phyloP scores from a whole-genome alignment of 2,113 vertebrate genomes.

The Prinia subflava region DNA sequence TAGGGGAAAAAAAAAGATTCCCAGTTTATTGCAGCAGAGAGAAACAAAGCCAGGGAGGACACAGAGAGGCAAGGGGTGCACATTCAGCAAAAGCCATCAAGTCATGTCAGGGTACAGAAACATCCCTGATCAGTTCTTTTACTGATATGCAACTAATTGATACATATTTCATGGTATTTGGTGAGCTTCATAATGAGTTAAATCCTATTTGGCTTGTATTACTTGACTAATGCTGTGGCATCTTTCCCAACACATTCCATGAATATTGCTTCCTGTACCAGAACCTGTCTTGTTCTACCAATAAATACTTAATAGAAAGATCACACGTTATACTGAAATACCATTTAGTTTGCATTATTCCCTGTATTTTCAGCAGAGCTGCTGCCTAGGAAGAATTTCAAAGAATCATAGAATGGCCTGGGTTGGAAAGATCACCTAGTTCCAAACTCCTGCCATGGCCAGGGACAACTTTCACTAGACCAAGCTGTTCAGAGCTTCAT shows the following conservation, averaged over 20 bases:
- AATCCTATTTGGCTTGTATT: neutral
- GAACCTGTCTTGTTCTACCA: neutral
- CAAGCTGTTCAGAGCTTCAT: neutral
- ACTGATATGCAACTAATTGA: neutral
- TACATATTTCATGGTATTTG: neutral
- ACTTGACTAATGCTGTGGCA: neutral
- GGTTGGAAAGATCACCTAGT: neutral
- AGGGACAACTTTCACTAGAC: neutral
- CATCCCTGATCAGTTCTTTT: neutral
- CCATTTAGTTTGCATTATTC: neutral
- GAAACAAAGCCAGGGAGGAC: neutral
- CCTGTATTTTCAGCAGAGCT: neutral
- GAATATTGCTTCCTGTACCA: conserved; percentile 1
- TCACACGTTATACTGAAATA: neutral
- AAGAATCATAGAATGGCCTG: neutral
- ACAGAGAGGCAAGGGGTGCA: neutral
- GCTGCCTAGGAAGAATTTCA: neutral
- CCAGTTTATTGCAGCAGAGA: neutral
- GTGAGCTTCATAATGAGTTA: neutral
- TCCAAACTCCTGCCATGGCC: neutral
- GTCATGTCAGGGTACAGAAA: neutral
- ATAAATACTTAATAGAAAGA: neutral
- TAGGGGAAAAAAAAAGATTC: neutral
- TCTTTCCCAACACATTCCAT: neutral
- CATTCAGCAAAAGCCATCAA: neutral